These are phyloP conservation scores for Antheraea mylitta DNA, from an alignment of 1,140 invertebrate genomes.

Conservation along the genomic window DNA sequence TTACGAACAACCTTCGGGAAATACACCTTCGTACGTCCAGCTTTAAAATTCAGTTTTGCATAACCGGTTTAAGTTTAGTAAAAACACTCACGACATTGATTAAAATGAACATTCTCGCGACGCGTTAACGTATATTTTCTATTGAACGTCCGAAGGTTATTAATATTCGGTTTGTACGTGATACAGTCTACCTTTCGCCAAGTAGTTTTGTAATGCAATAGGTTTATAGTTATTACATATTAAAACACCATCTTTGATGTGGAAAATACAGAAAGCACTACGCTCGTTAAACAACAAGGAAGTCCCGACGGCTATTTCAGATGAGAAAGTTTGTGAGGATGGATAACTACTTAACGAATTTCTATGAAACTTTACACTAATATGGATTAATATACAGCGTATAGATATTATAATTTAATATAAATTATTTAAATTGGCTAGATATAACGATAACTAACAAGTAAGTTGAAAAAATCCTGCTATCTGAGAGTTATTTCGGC, in stretches of 20 bases:
- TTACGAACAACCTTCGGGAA: neutral
- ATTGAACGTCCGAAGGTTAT: conserved; percentile 24
- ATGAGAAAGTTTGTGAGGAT: no score
- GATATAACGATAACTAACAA: no score
- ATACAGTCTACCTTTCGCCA: conserved; percentile 71
- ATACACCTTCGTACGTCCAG: conserved; percentile 1
- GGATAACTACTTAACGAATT: no score
- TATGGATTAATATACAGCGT: no score
- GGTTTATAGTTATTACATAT: conserved; percentile 75
- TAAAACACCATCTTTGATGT: conserved; percentile 33
- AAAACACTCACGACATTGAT: neutral
- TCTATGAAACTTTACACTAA: no score
- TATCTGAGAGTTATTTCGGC: no score
- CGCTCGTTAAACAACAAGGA: no score
- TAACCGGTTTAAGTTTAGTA: neutral
- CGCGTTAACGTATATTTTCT: neutral
- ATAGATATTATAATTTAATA: no score
- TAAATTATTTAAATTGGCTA: no score
- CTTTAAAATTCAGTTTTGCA: conserved; percentile 9
- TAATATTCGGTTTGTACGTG: conserved; percentile 65
- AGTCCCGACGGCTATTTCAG: no score
- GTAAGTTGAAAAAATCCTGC: no score
- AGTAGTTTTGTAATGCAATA: conserved; percentile 72
- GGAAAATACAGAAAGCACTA: neutral
- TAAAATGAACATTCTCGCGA: neutral